A percentile compares a stretch with the other conserved stretches of the same genome.
Evolutionary conservation across 2,113 vertebrate species (phyloP).

Genomic region (Nettapus auritus): DNA sequence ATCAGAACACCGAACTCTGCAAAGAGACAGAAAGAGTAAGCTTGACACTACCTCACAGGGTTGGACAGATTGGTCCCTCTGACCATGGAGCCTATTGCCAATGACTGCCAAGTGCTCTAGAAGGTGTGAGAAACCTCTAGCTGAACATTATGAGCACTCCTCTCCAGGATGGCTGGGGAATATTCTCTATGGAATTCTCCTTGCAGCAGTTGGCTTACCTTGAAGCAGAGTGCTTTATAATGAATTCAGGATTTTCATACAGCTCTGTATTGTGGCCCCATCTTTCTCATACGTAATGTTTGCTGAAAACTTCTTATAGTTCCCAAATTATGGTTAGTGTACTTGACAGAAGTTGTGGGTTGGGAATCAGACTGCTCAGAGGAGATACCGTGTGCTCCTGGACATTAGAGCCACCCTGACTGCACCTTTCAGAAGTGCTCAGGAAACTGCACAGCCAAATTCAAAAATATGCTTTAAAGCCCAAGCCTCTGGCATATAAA

Average conservation of each 20-base stretch:
- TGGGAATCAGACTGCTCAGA: background rate
- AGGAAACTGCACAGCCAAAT: background rate
- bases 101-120: background rate
- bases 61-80: background rate
- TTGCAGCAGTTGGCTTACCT: background rate
- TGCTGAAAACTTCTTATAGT: background rate
- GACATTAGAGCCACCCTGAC: background rate
- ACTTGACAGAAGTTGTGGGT: background rate
- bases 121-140: background rate
- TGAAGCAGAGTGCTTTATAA: background rate
- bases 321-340: background rate
- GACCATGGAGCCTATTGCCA: rapidly evolving
- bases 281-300: background rate
- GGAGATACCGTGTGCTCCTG: background rate
- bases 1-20: background rate
- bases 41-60: background rate
- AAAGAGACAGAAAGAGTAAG: background rate
- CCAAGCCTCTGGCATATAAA: background rate
- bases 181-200: background rate
- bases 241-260: background rate
- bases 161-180: background rate
- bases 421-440: background rate
- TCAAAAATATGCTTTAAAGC: background rate
- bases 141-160: background rate
- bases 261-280: background rate